A percentile compares a stretch with the other conserved stretches of the same genome.
These are phyloP conservation scores for Oreochromis aureus DNA, from an alignment of 2,113 vertebrate genomes.

Conservation along the genomic window DNA sequence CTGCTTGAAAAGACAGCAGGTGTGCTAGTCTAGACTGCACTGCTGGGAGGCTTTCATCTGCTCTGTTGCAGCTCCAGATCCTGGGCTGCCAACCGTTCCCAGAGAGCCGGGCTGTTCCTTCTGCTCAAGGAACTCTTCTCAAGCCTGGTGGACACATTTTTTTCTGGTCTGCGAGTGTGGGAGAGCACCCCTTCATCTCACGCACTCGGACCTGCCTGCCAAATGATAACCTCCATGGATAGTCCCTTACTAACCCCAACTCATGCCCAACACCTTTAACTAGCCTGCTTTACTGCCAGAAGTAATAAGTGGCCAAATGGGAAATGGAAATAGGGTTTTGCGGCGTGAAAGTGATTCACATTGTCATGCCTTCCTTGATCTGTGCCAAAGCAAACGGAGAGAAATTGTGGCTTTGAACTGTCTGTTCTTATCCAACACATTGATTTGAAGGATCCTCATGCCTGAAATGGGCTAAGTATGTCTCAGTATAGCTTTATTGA, in stretches of 20 bases:
- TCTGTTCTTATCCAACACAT: slow-evolving; percentile 34
- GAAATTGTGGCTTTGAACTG: slow-evolving; percentile 49
- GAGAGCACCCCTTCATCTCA: slow-evolving; percentile 34
- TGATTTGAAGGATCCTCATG: slow-evolving; percentile 31
- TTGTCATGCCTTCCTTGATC: slow-evolving; percentile 45
- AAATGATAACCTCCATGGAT: slow-evolving; percentile 1
- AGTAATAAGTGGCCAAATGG: slow-evolving; percentile 36
- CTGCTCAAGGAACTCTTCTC: slow-evolving; percentile 40
- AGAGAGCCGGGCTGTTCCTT: slow-evolving; percentile 22
- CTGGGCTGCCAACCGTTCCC: slow-evolving; percentile 4
- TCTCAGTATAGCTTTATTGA: slow-evolving; percentile 3
- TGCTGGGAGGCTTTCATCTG: slow-evolving; percentile 30
- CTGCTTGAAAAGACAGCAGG: slow-evolving; percentile 16
- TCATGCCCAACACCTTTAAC: slow-evolving; percentile 32
- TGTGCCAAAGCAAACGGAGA: slow-evolving; percentile 34
- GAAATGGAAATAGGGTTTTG: slow-evolving; percentile 40
- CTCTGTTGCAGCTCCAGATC: slow-evolving; percentile 24
- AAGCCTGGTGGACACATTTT: slow-evolving; percentile 39
- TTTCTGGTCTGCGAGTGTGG: slow-evolving; percentile 43
- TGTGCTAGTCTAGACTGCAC: slow-evolving; percentile 4
- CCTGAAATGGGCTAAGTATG: not conserved
- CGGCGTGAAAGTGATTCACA: slow-evolving; percentile 38
- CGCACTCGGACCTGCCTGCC: slow-evolving; percentile 2
- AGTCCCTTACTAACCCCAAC: not conserved
- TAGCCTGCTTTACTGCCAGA: slow-evolving; percentile 27